Evolutionary conservation across 2,797 vertebrate genomes (phyloP).

Genomic region (Alosa sapidissima): DNA sequence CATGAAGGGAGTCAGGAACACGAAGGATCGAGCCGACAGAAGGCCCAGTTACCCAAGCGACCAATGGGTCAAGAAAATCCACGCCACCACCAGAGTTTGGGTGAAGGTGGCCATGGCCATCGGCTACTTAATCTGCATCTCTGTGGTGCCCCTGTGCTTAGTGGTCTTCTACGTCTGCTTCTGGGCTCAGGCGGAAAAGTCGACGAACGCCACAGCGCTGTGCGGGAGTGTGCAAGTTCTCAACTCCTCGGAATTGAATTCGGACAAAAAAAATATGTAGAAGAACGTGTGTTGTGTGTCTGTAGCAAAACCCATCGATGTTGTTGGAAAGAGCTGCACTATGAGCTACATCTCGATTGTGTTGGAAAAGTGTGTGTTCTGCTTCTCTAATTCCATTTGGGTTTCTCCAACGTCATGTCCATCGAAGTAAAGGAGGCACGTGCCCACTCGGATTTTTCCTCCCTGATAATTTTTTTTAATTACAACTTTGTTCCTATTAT

Average conservation of each 20-base stretch:
- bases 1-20: slow-evolving; percentile 68
- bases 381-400: not conserved
- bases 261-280: no score
- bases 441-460: no score
- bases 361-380: not conserved
- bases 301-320: not conserved
- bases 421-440: no score
- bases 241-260: no score
- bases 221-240: no score
- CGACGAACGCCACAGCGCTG: slow-evolving; percentile 45
- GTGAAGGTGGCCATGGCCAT: slow-evolving; percentile 86
- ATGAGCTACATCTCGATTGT: no score
- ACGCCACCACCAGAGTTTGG: slow-evolving; percentile 78
- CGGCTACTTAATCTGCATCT: slow-evolving; percentile 87
- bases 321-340: not conserved
- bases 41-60: slow-evolving; percentile 79
- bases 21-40: slow-evolving; percentile 69
- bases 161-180: slow-evolving; percentile 86
- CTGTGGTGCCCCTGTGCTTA: slow-evolving; percentile 82
- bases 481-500: no score
- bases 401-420: no score
- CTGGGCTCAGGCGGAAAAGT: slow-evolving; percentile 74
- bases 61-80: slow-evolving; percentile 76
- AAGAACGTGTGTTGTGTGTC: no score
- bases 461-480: no score